Evolutionary conservation across 2,797 vertebrate species (phyloP).

Genomic region (Dendrocincla tyrannina): DNA sequence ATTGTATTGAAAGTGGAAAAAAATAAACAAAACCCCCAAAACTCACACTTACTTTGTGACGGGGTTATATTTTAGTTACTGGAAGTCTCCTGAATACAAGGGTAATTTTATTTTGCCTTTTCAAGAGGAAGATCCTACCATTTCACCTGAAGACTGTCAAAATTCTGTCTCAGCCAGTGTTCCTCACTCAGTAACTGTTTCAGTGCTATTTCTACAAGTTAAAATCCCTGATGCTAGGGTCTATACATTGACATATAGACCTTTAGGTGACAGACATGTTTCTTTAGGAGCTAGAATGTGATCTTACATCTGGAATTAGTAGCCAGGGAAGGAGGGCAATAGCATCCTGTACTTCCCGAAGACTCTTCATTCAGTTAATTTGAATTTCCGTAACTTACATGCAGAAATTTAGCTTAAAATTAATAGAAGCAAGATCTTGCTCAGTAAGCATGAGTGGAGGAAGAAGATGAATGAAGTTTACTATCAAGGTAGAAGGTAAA

Average conservation of each 20-base stretch:
- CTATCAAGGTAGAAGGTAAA: not conserved
- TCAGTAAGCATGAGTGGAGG: not conserved
- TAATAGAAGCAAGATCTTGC: not conserved
- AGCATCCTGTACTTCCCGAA: not conserved
- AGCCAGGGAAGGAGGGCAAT: not conserved
- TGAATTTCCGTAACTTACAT: not conserved
- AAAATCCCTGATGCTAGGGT: not conserved
- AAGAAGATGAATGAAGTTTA: not conserved
- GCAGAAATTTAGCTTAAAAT: not conserved
- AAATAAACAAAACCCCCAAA: not conserved
- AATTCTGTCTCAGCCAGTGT: not conserved
- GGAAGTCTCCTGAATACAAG: not conserved
- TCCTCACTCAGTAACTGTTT: not conserved
- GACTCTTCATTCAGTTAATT: not conserved
- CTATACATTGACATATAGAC: not conserved
- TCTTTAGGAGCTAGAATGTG: not conserved
- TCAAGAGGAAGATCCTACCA: not conserved
- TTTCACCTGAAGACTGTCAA: not conserved
- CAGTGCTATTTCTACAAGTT: not conserved
- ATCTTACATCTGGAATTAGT: not conserved
- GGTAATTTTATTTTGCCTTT: not conserved
- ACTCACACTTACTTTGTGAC: not conserved
- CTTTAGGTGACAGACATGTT: not conserved
- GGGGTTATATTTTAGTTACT: not conserved
- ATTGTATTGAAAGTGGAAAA: not conserved